Conservation (phyloP, 2,888 invertebrate species). For the Noctua comes region DNA sequence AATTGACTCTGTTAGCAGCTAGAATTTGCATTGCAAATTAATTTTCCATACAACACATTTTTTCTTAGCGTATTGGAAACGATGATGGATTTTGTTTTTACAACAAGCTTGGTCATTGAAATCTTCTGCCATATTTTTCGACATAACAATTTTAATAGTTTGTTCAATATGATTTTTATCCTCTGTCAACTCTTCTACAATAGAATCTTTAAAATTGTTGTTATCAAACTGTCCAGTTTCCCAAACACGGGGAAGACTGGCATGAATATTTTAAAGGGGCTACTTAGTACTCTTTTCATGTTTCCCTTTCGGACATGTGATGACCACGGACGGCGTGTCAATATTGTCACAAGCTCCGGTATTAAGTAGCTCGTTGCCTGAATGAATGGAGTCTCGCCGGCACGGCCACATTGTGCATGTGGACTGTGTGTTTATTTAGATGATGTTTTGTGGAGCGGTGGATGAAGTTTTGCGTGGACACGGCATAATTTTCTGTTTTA, state of each 20-base stretch:
- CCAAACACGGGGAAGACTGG: conserved; percentile 29
- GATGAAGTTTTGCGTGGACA: conserved; percentile 36
- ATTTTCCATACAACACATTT: conserved; percentile 1
- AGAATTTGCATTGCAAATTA: conserved; percentile 39
- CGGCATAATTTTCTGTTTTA: conserved; percentile 6
- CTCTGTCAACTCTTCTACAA: neutral
- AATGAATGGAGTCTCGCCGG: conserved; percentile 83
- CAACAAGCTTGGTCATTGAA: conserved; percentile 9
- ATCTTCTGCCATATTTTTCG: conserved; percentile 36
- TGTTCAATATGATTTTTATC: conserved; percentile 58
- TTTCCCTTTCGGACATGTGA: conserved; percentile 83
- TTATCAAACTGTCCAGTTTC: conserved; percentile 38
- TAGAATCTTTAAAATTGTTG: conserved; percentile 18
- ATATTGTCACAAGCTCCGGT: conserved; percentile 84
- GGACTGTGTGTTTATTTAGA: conserved; percentile 76
- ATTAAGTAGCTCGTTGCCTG: conserved; percentile 87
- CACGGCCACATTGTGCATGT: conserved; percentile 71
- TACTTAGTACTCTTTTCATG: conserved; percentile 76
- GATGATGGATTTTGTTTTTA: neutral
- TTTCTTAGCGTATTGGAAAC: conserved; percentile 14
- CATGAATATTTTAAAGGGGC: conserved; percentile 77
- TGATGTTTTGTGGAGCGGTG: conserved; percentile 67
- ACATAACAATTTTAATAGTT: conserved; percentile 64
- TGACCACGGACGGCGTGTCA: conserved; percentile 86
- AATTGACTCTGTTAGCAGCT: conserved; percentile 21